Conservation (phyloP, 2,797 vertebrate genomes). For the Protosalanx chinensis region DNA sequence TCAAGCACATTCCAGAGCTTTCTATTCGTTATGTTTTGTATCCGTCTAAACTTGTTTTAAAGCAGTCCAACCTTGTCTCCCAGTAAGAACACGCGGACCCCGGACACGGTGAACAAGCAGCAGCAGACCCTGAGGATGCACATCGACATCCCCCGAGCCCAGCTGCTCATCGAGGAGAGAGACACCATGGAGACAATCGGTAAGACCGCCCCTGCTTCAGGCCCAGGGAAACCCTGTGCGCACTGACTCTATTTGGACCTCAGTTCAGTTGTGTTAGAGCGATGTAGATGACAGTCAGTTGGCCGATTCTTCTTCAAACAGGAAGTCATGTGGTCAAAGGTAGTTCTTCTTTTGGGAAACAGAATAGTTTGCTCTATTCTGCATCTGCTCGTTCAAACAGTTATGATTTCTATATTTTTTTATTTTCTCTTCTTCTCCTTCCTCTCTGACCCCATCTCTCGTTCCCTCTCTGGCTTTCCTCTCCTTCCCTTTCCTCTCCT, state of each 20-base stretch:
- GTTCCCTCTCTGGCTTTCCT: neutral
- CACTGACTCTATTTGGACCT: too few relatives aligned
- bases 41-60: too few relatives aligned
- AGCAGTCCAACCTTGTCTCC: slow-evolving; percentile 3
- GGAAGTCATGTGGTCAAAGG: too few relatives aligned
- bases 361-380: too few relatives aligned
- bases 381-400: too few relatives aligned
- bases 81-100: slow-evolving; percentile 96
- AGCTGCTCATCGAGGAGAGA: slow-evolving; percentile 97
- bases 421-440: neutral
- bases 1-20: neutral
- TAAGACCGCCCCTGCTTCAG: slow-evolving; percentile 48
- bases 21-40: neutral
- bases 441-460: neutral
- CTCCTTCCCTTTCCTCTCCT: neutral
- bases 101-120: slow-evolving; percentile 95
- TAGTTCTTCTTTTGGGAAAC: too few relatives aligned
- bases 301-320: too few relatives aligned
- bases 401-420: too few relatives aligned
- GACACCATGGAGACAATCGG: slow-evolving; percentile 99
- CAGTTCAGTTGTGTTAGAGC: too few relatives aligned
- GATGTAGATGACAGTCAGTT: too few relatives aligned
- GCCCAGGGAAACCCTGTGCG: neutral
- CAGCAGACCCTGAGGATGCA: slow-evolving; percentile 97
- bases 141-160: slow-evolving; percentile 97